Conservation (phyloP, 2,797 vertebrate genomes). For the Argentina silus region DNA sequence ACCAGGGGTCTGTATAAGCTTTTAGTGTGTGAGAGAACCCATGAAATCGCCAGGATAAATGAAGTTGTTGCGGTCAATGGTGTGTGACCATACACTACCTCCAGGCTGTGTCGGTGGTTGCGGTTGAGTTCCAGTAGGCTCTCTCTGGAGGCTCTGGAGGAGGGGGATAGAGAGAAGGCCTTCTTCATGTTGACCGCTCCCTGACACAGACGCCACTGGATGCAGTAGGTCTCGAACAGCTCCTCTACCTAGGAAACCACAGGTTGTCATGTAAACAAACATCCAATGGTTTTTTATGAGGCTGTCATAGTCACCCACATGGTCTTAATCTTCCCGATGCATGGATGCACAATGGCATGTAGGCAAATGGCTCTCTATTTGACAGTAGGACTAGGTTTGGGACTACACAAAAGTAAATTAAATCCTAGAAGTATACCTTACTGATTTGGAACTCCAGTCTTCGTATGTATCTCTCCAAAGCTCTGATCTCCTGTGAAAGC, state of each 20-base stretch:
- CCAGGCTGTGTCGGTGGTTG: constrained; percentile 88
- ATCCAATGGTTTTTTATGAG: neutral
- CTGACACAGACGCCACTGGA: constrained; percentile 91
- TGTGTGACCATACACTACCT: constrained; percentile 72
- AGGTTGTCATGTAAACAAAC: neutral
- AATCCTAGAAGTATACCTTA: constrained; percentile 78
- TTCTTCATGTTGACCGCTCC: constrained; percentile 93
- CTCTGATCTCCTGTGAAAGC: constrained; percentile 85
- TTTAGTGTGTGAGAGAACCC: neutral
- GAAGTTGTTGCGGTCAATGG: neutral
- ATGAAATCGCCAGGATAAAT: neutral
- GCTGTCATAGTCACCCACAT: neutral
- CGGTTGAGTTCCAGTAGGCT: constrained; percentile 91
- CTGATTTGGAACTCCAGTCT: constrained; percentile 96
- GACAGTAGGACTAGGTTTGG: neutral
- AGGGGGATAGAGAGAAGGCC: constrained; percentile 86
- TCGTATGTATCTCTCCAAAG: constrained; percentile 88
- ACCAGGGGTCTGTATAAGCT: neutral
- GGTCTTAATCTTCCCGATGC: neutral
- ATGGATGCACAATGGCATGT: neutral
- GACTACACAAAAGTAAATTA: neutral
- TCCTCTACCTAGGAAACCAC: constrained; percentile 87
- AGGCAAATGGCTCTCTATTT: neutral
- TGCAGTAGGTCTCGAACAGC: constrained; percentile 90
- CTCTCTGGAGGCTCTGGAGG: constrained; percentile 88